Conservation (phyloP, 2,797 vertebrate species). For the Falco columbarius region DNA sequence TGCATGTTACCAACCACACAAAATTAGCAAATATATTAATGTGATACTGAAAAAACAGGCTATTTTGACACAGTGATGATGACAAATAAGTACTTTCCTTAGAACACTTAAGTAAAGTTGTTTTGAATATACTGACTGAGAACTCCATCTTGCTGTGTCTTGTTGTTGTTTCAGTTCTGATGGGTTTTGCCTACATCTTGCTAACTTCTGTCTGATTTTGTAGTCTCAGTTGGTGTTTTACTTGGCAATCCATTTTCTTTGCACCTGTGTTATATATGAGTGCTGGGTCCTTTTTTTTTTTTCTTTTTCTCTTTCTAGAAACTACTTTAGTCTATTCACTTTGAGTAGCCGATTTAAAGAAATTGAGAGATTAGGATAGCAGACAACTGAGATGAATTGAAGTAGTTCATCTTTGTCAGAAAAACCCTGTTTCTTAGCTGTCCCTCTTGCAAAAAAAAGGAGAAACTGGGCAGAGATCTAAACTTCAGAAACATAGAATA, state of each 20-base stretch:
- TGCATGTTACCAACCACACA: not conserved
- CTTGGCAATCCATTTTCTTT: not conserved
- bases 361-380: constrained; percentile 23
- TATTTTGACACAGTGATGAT: not conserved
- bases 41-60: not conserved
- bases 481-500: not conserved
- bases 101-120: not conserved
- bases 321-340: not conserved
- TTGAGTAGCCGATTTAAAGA: constrained; percentile 28
- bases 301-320: not conserved
- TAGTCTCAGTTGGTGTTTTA: not conserved
- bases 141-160: not conserved
- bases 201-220: not conserved
- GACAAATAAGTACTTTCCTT: not conserved
- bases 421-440: not conserved
- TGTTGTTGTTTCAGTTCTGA: not conserved
- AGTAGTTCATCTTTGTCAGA: constrained; percentile 31
- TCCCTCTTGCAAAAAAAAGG: not conserved
- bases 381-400: constrained; percentile 32
- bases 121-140: not conserved
- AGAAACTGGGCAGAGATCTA: not conserved
- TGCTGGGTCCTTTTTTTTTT: not conserved
- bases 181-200: not conserved
- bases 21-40: not conserved
- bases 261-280: not conserved